These are phyloP conservation scores for Psophia crepitans DNA, from an alignment of 2,113 vertebrate genomes.

Conservation along the genomic window DNA sequence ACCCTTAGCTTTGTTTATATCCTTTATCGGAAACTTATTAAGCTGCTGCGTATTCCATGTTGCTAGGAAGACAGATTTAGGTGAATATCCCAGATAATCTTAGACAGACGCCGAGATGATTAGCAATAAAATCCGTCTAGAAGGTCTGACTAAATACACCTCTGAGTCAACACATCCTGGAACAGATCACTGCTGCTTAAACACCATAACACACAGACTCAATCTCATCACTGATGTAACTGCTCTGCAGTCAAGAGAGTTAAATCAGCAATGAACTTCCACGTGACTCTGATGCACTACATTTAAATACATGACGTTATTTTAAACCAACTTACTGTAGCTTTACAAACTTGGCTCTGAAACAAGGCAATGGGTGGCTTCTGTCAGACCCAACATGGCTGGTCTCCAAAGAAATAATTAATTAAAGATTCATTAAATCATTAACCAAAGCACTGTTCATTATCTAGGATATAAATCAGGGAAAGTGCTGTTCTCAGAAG, in stretches of 20 bases:
- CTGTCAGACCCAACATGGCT: neutral
- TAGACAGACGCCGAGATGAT: neutral
- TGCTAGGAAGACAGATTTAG: neutral
- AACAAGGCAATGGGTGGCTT: neutral
- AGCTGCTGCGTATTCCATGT: neutral
- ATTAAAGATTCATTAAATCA: neutral
- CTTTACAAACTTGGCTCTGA: neutral
- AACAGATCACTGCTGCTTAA: neutral
- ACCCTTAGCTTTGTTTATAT: neutral
- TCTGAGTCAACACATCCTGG: neutral
- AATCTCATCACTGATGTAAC: neutral
- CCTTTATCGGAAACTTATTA: neutral
- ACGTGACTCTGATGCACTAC: neutral
- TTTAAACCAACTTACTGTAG: neutral
- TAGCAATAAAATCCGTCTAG: neutral
- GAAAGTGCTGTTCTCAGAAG: neutral
- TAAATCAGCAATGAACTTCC: neutral
- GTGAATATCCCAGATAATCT: constrained; percentile 10
- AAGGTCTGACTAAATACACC: neutral
- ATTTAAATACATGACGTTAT: neutral
- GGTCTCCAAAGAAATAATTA: neutral
- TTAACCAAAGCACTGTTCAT: neutral
- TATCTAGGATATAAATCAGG: neutral
- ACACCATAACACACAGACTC: neutral
- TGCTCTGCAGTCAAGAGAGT: neutral